Evolutionary conservation across 1,140 invertebrate genomes (phyloP), one percentile per base, ranked within the genome.

Genomic region (Dysdera silvatica): DNA sequence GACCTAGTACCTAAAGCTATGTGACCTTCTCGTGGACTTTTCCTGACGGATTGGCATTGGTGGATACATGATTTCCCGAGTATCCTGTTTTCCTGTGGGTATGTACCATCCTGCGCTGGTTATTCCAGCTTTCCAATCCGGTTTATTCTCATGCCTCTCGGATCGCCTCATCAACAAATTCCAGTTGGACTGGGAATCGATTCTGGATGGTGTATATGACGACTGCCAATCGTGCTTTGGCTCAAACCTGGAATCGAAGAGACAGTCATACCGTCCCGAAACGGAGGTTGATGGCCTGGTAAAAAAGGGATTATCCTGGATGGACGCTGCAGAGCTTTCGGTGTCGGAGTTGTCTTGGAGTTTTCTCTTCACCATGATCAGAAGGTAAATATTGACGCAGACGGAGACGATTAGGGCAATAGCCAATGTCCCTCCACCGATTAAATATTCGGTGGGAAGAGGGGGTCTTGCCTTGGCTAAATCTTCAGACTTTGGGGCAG

Each of bases 11-110:
- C 53, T 47, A 41, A 63, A 63, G 23, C 61, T 63, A 28, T 63
- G 61, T 14, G 61, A 63, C 14, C 61, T 63, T 16, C 32, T 8
- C 18, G n/a, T 56, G 16, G 52, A 40, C 32, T 45, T 55, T 3
- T 43, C 61, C 31, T 63, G 61, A 3, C 61, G 20, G 10, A 63
- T 63, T 12, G 61, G 61, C 61, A 63, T 63, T 5, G 61, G 61
- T 2, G 61, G 61, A n/a, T 63, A 63, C 3, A 63, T 26, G n/a
- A 63, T 63, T 28, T 63, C 61, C n/a, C n/a, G n/a, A n/a, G n/a
- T n/a, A n/a, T n/a, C n/a, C n/a, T n/a, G n/a, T n/a, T n/a, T n/a
- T n/a, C n/a, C n/a, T n/a, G n/a, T n/a, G n/a, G n/a, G n/a, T n/a
- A n/a, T n/a, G n/a, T n/a, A n/a, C n/a, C n/a, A n/a, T n/a, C n/a